Evolutionary conservation across 2,797 vertebrate species (phyloP), one percentile per base, ranked within the genome.

Genomic region (Phataginus tetradactyla): DNA sequence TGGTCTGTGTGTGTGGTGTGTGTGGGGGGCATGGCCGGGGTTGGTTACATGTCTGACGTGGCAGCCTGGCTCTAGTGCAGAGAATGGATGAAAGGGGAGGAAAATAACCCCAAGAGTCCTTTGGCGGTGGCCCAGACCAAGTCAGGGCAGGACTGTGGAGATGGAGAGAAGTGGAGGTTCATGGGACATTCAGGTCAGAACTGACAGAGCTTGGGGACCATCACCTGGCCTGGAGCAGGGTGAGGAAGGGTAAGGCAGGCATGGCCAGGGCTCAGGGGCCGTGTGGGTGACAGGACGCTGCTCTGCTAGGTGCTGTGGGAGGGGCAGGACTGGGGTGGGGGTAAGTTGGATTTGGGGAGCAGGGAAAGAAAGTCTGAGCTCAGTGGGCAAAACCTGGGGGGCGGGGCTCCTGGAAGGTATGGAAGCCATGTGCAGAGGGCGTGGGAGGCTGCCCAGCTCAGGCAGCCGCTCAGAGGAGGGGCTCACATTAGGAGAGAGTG

Each of bases 271-370:
- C 20, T 18, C 49, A 39, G 68, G 66, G 39, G 57, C 53, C n/a
- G 0, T 4, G 12, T 32, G 27, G 49, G 20, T 29, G 6, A 14
- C 51, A 14, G 2, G 68, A 9, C 27, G 23, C 57, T 61, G 66
- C 32, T 23, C 32, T 51, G 39, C 23, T 1, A 0, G 32, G 32
- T 8, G 2, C 17, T 2, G 29, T 3, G 2, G 13, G 27, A 57
- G 17, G 51, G 69, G 18, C 45, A 37, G 20, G 66, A 25, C 20
- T 27, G 27, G 23, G n/a, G 9, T 13, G 13, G 39, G 15, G 39
- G 7, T 7, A 32, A 25, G 49, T 53, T 34, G 11, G 34, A 23
- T 49, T 53, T 74, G 32, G 10, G 45, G 15, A 79, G 39, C 53
- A 71, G 53, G 55, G 61, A 18, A 37, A 18, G 64, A 34, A 18